Conservation (phyloP, 2,797 vertebrate genomes). For the Spheniscus humboldti region DNA sequence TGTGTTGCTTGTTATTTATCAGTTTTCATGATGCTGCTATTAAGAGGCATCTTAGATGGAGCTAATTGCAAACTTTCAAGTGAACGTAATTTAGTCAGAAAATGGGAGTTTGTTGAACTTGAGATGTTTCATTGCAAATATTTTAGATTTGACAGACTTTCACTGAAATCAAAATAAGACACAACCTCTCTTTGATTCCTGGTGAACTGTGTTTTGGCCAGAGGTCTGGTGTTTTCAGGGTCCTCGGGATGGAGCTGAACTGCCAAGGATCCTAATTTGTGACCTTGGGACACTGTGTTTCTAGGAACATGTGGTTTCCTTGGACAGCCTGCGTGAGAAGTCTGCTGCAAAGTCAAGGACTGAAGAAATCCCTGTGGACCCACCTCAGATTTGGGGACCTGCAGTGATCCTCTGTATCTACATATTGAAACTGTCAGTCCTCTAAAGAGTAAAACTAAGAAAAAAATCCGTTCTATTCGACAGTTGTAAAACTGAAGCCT, state of each 20-base stretch:
- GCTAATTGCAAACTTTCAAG: neutral
- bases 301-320: neutral
- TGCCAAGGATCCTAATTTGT: neutral
- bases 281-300: neutral
- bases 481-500: neutral
- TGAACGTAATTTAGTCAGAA: neutral
- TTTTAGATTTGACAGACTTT: neutral
- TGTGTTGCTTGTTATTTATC: neutral
- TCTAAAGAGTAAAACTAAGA: neutral
- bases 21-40: neutral
- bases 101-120: neutral
- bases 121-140: neutral
- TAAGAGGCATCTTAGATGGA: neutral
- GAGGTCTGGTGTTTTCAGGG: neutral
- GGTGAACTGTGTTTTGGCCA: neutral
- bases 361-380: neutral
- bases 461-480: fast-evolving
- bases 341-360: neutral
- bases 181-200: neutral
- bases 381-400: neutral
- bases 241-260: fast-evolving
- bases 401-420: neutral
- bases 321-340: neutral
- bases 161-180: neutral
- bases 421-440: neutral